A percentile compares a stretch with the other conserved stretches of the same genome.
Evolutionary conservation across 2,113 vertebrate genomes (phyloP).

Genomic region (Prolemur simus): DNA sequence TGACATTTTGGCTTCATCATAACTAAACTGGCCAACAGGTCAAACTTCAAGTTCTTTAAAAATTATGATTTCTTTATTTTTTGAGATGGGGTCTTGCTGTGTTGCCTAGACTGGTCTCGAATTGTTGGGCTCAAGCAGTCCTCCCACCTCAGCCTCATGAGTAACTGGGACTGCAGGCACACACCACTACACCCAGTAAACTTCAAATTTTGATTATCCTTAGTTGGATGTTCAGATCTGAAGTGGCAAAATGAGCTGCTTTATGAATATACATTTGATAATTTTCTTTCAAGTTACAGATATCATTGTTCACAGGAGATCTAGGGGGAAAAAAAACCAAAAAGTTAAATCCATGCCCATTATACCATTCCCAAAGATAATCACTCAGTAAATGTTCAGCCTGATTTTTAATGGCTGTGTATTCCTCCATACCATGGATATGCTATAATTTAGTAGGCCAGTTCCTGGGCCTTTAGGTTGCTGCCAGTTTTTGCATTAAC

Average conservation of each 20-base stretch:
- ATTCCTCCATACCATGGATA: not conserved
- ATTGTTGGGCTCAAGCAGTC: too few relatives aligned
- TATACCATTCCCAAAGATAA: not conserved
- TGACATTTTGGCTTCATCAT: not conserved
- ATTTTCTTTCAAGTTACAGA: not conserved
- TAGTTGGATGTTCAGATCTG: not conserved
- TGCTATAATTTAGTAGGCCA: not conserved
- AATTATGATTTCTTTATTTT: too few relatives aligned
- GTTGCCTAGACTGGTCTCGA: too few relatives aligned
- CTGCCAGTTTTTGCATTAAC: conserved; percentile 19
- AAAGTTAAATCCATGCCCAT: not conserved
- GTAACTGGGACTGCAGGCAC: too few relatives aligned
- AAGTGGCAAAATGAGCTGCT: not conserved
- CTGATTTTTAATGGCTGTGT: not conserved
- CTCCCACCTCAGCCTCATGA: too few relatives aligned
- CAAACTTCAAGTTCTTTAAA: not conserved
- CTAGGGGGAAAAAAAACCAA: not conserved
- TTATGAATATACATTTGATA: not conserved
- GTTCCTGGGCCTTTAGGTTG: not conserved
- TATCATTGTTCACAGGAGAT: not conserved
- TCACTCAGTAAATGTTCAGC: not conserved
- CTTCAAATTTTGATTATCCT: not conserved
- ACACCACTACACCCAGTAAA: too few relatives aligned
- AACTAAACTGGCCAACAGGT: not conserved
- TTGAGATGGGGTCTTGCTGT: too few relatives aligned